phyloP scores from a whole-genome alignment of 2,113 vertebrate genomes.

The Malurus alboscapulatus region DNA sequence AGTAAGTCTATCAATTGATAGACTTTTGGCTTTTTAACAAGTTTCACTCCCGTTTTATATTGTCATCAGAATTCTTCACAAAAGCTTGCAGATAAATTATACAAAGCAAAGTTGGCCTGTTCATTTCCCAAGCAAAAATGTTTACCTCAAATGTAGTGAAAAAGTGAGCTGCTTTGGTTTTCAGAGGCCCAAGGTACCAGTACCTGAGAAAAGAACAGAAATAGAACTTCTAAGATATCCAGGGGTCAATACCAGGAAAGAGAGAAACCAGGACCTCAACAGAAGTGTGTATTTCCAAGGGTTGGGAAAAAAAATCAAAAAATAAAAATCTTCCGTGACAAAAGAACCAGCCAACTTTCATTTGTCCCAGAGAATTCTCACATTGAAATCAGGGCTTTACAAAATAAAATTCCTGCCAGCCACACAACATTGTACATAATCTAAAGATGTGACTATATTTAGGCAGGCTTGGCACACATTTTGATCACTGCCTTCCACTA shows the following conservation, averaged over 20 bases:
- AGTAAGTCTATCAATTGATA: neutral
- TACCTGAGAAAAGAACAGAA: constrained; percentile 76
- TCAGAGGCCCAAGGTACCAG: constrained; percentile 96
- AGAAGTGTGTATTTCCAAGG: neutral
- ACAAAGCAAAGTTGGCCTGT: neutral
- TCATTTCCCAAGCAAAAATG: neutral
- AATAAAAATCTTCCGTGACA: neutral
- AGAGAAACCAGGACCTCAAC: neutral
- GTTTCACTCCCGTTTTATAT: neutral
- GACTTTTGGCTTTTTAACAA: neutral
- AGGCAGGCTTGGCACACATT: neutral
- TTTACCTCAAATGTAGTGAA: constrained; percentile 87
- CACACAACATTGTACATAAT: neutral
- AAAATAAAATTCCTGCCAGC: constrained; percentile 6
- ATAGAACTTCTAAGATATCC: neutral
- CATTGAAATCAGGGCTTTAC: neutral
- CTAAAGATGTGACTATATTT: neutral
- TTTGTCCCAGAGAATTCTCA: neutral
- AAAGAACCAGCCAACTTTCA: neutral
- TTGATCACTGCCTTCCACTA: neutral
- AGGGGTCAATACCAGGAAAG: neutral
- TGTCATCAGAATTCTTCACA: neutral
- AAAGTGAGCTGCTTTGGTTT: constrained; percentile 90
- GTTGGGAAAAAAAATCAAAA: neutral
- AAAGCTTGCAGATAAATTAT: neutral